Evolutionary conservation across 2,113 vertebrate species (phyloP).

Genomic region (Centropus bengalensis): DNA sequence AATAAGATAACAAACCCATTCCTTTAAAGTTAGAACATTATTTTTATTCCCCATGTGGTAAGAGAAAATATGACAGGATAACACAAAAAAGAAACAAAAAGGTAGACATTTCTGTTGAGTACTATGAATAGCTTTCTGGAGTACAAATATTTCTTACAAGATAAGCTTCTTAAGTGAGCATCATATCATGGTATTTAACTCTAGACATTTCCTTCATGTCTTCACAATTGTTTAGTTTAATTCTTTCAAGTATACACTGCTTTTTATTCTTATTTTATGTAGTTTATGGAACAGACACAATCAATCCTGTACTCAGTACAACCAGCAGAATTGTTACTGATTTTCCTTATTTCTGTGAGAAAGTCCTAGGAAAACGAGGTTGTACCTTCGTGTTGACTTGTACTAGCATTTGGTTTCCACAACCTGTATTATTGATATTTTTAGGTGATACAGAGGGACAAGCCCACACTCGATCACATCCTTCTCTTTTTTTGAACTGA

Average conservation of each 20-base stretch:
- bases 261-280: not conserved
- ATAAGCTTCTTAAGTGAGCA: not conserved
- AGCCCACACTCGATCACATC: not conserved
- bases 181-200: not conserved
- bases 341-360: not conserved
- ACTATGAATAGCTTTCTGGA: not conserved
- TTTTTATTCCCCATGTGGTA: not conserved
- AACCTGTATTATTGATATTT: not conserved
- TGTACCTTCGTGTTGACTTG: not conserved
- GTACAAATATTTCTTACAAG: not conserved
- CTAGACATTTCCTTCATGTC: not conserved
- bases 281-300: not conserved
- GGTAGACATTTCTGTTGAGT: not conserved
- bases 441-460: not conserved
- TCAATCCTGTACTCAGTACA: not conserved
- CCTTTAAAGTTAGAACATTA: not conserved
- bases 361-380: not conserved
- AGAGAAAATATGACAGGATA: not conserved
- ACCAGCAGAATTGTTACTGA: not conserved
- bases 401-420: not conserved
- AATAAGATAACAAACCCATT: not conserved
- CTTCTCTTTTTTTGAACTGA: not conserved
- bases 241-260: not conserved
- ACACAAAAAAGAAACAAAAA: not conserved
- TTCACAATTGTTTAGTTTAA: not conserved